These are phyloP conservation scores for Tyto alba DNA, from an alignment of 2,113 vertebrate genomes.

Conservation along the genomic window DNA sequence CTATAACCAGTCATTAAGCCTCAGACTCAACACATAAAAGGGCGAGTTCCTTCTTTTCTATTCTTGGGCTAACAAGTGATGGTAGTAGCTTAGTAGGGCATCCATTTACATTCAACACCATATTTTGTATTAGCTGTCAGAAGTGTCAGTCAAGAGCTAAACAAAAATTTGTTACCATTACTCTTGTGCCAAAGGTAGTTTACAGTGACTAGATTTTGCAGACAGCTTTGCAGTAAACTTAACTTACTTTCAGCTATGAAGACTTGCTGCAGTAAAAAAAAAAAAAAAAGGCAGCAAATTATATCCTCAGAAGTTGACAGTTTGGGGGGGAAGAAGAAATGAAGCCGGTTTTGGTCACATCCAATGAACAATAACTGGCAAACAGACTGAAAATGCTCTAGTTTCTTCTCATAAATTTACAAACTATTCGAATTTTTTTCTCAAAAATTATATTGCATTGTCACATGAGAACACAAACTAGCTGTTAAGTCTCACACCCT, in stretches of 20 bases:
- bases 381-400: neutral
- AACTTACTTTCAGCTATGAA: neutral
- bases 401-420: neutral
- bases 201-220: neutral
- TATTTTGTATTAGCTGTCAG: neutral
- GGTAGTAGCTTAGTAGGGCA: neutral
- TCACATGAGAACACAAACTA: neutral
- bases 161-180: neutral
- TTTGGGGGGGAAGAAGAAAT: neutral
- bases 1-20: neutral
- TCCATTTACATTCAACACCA: neutral
- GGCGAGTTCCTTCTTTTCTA: neutral
- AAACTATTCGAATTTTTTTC: neutral
- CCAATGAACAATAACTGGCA: neutral
- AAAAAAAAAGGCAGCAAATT: neutral
- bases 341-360: neutral
- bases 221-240: neutral
- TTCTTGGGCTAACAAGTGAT: neutral
- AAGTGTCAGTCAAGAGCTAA: neutral
- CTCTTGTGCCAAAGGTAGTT: neutral
- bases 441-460: neutral
- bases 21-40: neutral
- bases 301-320: neutral
- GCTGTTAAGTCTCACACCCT: neutral
- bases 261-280: neutral